Evolutionary conservation across 2,797 vertebrate species (phyloP), one percentile per base, ranked within the genome.

Genomic region (Gorsachius magnificus): DNA sequence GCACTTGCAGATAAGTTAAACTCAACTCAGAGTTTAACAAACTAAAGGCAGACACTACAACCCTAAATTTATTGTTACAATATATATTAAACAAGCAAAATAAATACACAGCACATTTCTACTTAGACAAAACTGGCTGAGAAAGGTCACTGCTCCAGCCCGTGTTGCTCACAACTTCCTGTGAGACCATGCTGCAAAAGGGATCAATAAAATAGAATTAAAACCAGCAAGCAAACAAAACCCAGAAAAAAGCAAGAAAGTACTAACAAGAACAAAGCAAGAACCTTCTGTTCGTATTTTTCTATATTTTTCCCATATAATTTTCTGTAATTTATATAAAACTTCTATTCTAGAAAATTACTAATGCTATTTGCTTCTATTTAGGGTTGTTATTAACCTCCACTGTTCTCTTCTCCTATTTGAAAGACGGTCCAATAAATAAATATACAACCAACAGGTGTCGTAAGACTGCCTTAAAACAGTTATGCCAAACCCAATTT

Each of bases 351-450:
- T 46, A 50, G 43, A n/a, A 65, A 78, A 51, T 11, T 9, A n/a
- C 13, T 83, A 8, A 28, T 51, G 38, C 26, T 53, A 17, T 64
- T 51, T 68, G 9, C 12, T 21, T 31, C 5, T 64, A 10, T 60
- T 51, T 64, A 68, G 16, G 10, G 5, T 7, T 83, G 3, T 54
- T 72, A 46, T 16, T 43, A 78, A 28, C 20, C n/a, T 85, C 28
- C 4, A 15, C 5, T 46, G 5, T 29, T 71, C 0, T 1, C 0
- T 2, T 50, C 43, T 87, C 6, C 9, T 10, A 2, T 46, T 80
- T n/a, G 41, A 79, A 82, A 56, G 41, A 48, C 16, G 4, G 13
- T 19, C 29, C 5, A 4, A 53, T 31, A 57, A 72, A 36, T 29
- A 84, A 54, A 12, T 31, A 26, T 20, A 58, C 7, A 53, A 61